These are phyloP conservation scores for Macrobrachium nipponense DNA, from an alignment of 1,140 invertebrate genomes.

Conservation along the genomic window DNA sequence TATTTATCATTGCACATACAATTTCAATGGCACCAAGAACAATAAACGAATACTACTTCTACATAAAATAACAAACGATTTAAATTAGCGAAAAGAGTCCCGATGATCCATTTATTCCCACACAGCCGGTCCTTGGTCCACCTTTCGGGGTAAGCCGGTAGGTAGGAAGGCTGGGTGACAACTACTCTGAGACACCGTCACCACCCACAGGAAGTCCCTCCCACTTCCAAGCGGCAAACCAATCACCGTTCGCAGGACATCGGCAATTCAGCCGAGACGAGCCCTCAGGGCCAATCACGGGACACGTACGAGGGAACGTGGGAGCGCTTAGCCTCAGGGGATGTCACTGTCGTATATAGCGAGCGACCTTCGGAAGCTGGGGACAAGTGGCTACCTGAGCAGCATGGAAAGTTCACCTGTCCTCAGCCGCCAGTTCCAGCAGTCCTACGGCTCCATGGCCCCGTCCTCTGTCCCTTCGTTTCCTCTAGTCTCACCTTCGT, in stretches of 20 bases:
- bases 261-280: background rate
- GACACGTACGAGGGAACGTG: background rate
- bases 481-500: background rate
- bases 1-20: too few species aligned
- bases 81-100: too few species aligned
- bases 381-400: slow-evolving; percentile 40
- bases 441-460: background rate
- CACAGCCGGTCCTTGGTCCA: too few species aligned
- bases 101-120: too few species aligned
- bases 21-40: too few species aligned
- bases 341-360: slow-evolving; percentile 44
- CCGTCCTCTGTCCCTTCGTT: background rate
- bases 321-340: slow-evolving; percentile 13
- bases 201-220: slow-evolving; percentile 21
- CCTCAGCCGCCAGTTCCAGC: background rate
- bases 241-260: slow-evolving; percentile 8
- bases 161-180: slow-evolving; percentile 9
- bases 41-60: too few species aligned
- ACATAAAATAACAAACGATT: too few species aligned
- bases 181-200: background rate
- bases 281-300: slow-evolving; percentile 16
- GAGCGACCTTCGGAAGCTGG: slow-evolving; percentile 37
- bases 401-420: slow-evolving; percentile 43
- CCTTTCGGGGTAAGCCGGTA: background rate
- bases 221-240: background rate